Conservation (phyloP, 2,888 invertebrate species). For the Byasa hedistus region DNA sequence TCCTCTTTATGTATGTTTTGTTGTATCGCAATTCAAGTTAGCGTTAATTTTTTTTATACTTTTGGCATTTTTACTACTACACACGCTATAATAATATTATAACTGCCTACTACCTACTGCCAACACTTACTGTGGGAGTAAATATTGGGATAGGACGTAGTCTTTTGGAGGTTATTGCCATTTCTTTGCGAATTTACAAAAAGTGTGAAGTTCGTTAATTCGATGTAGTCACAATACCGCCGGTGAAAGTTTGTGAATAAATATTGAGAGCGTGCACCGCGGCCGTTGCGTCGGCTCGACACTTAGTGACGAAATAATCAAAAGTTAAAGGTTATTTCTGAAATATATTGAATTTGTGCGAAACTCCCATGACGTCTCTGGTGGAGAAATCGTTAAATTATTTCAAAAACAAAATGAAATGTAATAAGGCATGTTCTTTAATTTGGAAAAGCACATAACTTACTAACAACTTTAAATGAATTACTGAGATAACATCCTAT, state of each 20-base stretch:
- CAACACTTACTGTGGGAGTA: background rate
- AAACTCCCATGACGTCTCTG: background rate
- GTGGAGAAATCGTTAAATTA: background rate
- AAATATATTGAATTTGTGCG: background rate
- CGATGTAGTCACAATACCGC: slow-evolving; percentile 4
- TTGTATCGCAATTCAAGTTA: too few relatives aligned
- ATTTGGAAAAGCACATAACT: too few relatives aligned
- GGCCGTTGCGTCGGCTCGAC: slow-evolving; percentile 27
- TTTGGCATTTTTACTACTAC: too few relatives aligned
- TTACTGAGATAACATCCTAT: too few relatives aligned
- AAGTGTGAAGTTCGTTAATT: background rate
- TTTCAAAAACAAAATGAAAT: background rate
- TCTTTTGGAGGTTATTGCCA: background rate
- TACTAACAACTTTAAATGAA: too few relatives aligned
- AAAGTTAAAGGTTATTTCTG: slow-evolving; percentile 1
- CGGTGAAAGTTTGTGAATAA: slow-evolving; percentile 34
- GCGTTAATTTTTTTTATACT: too few relatives aligned
- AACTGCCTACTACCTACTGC: too few relatives aligned
- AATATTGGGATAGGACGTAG: background rate
- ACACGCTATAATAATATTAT: too few relatives aligned
- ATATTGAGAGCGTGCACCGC: slow-evolving; percentile 29
- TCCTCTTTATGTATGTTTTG: too few relatives aligned
- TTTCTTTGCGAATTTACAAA: background rate
- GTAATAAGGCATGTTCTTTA: too few relatives aligned
- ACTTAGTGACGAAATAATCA: slow-evolving; percentile 9